Base-by-base conservation (phyloP, 2,888 invertebrate genomes). In the Monochamus alternatus region DNA sequence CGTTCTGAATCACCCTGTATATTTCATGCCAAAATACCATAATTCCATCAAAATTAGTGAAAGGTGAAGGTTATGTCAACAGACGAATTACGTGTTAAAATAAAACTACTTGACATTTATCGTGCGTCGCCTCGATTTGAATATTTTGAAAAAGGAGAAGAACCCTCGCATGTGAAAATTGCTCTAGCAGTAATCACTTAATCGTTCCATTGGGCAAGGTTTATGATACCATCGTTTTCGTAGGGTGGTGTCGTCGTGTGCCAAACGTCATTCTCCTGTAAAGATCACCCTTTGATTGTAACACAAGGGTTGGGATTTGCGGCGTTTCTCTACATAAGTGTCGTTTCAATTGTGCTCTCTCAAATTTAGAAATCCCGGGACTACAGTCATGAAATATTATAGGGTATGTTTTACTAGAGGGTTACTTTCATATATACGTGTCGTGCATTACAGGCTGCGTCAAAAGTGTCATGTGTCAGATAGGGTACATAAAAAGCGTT, bases 181-280 rank as follows among this genome's bases (percentile, higher is more conserved):
- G 22, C 3, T 4, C 62, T 63, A 12, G 8, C n/a, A 63, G 38
- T 43, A n/a, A 43, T 63, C 38, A 43, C 12, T 63, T 43, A 63
- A 63, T 64, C 14, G 47, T 64, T 63, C 14, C 22, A 9, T 47
- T 64, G 47, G 22, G 22, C 44, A 47, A 31, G 44, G 44, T 64
- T 64, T 64, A 64, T 64, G 62, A 63, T 63, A 63, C 22, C 14
- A 63, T 63, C 43, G 38, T 63, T 66, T 55, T 38, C 14, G 10
- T 66, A 66, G 66, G 66, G 66, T 44, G 47, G 32, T 44, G 60
- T n/a, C 9, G 73, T 44, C 73, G 73, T 73, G 66, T 73, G 62
- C 32, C 73, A 67, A 66, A 66, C 66, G 51, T 52, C 55, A 38
- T 55, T 66, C 66, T 52, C 52, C 55, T 31, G 31, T 38, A 55